phyloP scores from a whole-genome alignment of 2,888 invertebrate genomes.

The Sarcophaga caerulescens region DNA sequence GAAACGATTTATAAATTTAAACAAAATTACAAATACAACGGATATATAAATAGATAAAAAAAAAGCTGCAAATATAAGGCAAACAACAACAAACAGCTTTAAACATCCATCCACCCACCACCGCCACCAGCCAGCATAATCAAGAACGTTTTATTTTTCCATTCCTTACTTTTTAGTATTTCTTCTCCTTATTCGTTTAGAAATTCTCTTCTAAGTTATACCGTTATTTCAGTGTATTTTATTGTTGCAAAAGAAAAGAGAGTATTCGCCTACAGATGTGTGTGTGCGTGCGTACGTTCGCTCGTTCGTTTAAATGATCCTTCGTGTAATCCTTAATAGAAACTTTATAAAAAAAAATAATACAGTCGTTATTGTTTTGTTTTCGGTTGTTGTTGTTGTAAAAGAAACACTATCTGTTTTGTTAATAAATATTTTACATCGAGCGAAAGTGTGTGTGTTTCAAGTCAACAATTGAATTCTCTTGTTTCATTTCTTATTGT shows the following conservation, averaged over 20 bases:
- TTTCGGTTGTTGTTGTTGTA: too few relatives aligned
- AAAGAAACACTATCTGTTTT: too few relatives aligned
- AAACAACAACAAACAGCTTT: background rate
- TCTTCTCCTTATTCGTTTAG: background rate
- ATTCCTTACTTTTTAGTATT: constrained; percentile 19
- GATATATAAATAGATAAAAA: background rate
- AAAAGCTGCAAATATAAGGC: background rate
- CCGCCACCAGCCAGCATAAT: constrained; percentile 6
- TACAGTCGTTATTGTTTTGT: too few relatives aligned
- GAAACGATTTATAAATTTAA: background rate
- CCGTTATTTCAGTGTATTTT: constrained; percentile 28
- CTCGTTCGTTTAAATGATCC: constrained; percentile 40
- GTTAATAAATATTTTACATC: too few relatives aligned
- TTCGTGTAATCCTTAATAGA: constrained; percentile 46
- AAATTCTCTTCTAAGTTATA: constrained; percentile 7
- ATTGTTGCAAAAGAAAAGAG: background rate
- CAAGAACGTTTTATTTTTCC: background rate
- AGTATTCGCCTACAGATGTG: background rate
- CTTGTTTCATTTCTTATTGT: too few relatives aligned
- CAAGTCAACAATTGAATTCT: constrained; percentile 4
- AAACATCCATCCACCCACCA: constrained; percentile 44
- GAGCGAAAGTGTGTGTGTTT: too few relatives aligned
- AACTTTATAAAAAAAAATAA: too few relatives aligned
- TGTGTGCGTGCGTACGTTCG: background rate
- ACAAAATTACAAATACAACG: background rate